phyloP scores from a whole-genome alignment of 1,140 invertebrate species.

The Drosophila gunungcola region DNA sequence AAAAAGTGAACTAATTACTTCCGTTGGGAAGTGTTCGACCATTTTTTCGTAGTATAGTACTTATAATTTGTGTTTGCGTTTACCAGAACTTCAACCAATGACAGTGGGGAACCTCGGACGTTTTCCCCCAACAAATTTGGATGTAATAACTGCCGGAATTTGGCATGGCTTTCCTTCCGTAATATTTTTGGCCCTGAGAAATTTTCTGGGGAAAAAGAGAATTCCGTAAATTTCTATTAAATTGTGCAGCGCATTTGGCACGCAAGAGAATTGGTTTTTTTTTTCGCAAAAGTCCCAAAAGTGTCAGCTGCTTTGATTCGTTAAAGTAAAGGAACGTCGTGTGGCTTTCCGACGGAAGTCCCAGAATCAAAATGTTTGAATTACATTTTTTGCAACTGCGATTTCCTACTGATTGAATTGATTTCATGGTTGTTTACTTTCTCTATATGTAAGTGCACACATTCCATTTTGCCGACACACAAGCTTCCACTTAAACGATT shows the following conservation, averaged over 20 bases:
- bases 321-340: constrained; percentile 9
- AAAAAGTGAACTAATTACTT: constrained; percentile 66
- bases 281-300: constrained; percentile 15
- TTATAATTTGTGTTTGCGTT: constrained; percentile 22
- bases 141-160: constrained; percentile 28
- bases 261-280: constrained; percentile 20
- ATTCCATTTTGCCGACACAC: neutral
- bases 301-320: constrained; percentile 42
- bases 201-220: constrained; percentile 23
- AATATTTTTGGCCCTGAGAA: constrained; percentile 40
- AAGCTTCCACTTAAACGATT: constrained; percentile 12
- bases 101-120: constrained; percentile 2
- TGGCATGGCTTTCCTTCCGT: constrained; percentile 24
- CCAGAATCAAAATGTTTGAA: constrained; percentile 9
- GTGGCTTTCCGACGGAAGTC: constrained; percentile 8
- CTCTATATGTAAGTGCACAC: neutral
- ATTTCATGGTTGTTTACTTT: constrained; percentile 23
- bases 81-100: constrained; percentile 16
- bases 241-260: constrained; percentile 37
- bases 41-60: neutral
- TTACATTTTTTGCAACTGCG: neutral
- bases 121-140: constrained; percentile 13
- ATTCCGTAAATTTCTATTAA: constrained; percentile 19
- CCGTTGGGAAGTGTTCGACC: constrained; percentile 29
- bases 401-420: constrained; percentile 16